Percentiles rank a stretch among this genome's conserved stretches.
These are phyloP conservation scores for Grantiella picta DNA, from an alignment of 2,113 vertebrate species.

Conservation along the genomic window DNA sequence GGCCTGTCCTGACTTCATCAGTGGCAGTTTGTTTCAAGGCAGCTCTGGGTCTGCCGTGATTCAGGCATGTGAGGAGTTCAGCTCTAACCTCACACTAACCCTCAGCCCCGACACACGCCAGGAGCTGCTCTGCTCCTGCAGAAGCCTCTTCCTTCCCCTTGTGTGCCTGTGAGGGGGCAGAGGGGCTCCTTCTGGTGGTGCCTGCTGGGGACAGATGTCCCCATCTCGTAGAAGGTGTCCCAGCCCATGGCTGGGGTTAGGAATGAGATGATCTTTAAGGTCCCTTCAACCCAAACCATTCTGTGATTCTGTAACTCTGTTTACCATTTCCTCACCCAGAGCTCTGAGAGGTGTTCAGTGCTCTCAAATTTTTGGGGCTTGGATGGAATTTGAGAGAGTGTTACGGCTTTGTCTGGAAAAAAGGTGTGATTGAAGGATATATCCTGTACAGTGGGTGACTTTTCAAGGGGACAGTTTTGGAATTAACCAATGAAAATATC, in stretches of 20 bases:
- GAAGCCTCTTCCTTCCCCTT: background rate
- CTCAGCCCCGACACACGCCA: rapidly evolving
- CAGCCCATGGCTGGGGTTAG: background rate
- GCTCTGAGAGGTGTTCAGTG: background rate
- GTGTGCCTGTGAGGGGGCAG: background rate
- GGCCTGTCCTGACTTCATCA: background rate
- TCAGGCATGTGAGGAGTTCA: background rate
- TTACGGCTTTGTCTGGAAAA: background rate
- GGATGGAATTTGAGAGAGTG: background rate
- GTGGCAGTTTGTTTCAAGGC: background rate
- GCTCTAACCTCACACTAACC: background rate
- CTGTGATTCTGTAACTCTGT: background rate
- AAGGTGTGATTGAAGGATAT: background rate
- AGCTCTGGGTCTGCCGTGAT: background rate
- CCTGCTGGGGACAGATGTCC: background rate
- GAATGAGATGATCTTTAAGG: too few species aligned
- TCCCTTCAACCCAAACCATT: background rate
- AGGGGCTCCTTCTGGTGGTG: background rate
- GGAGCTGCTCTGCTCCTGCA: background rate
- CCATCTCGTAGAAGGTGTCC: background rate
- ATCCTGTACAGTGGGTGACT: background rate
- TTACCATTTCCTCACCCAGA: background rate
- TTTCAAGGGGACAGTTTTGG: background rate
- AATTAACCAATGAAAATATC: background rate
- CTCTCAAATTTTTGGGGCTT: background rate